These are phyloP conservation scores for Chiloscyllium punctatum DNA, from an alignment of 2,797 vertebrate species.

Conservation along the genomic window DNA sequence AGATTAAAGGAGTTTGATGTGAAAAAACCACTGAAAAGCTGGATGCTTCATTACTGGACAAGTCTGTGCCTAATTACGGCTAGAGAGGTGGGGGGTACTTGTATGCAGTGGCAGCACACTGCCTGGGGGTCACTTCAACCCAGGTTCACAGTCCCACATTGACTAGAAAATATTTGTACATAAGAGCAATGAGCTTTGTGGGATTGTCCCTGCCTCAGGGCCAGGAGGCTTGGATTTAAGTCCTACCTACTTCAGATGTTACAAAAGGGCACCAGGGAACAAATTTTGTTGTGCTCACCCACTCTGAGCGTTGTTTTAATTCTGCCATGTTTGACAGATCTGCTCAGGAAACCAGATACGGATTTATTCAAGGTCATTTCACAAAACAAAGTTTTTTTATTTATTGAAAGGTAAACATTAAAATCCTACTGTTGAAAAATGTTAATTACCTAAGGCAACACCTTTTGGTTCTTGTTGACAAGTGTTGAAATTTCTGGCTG, in stretches of 20 bases:
- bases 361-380: not conserved
- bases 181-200: too few species aligned
- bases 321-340: not conserved
- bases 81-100: not conserved
- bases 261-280: not conserved
- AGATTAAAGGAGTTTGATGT: not conserved
- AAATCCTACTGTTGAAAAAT: constrained; percentile 7
- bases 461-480: not conserved
- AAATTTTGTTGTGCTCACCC: not conserved
- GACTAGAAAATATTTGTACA: too few species aligned
- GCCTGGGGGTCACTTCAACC: too few species aligned
- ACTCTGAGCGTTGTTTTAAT: not conserved
- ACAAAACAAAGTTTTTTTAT: not conserved
- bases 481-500: not conserved
- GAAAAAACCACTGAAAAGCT: not conserved
- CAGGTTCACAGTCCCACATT: too few species aligned
- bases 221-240: too few species aligned
- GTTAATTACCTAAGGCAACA: not conserved
- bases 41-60: not conserved
- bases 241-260: too few species aligned
- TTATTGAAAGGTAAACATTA: not conserved
- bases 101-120: too few species aligned
- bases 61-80: not conserved
- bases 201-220: too few species aligned
- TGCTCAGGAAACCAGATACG: not conserved